phyloP scores from a whole-genome alignment of 2,888 invertebrate genomes.

The Mimumesa dahlbomi region DNA sequence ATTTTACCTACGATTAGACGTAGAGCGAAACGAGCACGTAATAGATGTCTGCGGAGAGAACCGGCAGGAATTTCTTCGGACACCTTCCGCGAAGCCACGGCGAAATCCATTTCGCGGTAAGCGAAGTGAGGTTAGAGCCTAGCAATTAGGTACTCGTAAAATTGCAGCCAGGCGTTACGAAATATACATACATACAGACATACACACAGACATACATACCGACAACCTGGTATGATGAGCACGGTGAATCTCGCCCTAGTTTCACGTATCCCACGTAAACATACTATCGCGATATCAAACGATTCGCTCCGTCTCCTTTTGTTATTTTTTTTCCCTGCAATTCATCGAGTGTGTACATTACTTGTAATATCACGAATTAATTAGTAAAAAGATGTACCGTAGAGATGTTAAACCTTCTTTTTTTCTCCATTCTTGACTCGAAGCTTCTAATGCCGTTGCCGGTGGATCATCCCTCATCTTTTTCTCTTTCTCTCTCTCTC shows the following conservation, averaged over 20 bases:
- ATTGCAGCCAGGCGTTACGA: conserved; percentile 28
- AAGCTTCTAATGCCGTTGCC: conserved; percentile 7
- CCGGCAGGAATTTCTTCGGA: conserved; percentile 7
- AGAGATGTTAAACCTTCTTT: too few species aligned
- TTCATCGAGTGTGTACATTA: too few species aligned
- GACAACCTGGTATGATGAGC: too few species aligned
- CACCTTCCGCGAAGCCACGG: conserved; percentile 28
- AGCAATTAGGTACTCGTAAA: conserved; percentile 60
- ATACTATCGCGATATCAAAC: not conserved
- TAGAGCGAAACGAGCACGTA: conserved; percentile 4
- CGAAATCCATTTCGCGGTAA: conserved; percentile 40
- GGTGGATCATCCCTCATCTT: conserved; percentile 26
- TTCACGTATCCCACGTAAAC: not conserved
- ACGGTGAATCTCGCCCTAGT: too few species aligned
- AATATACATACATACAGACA: too few species aligned
- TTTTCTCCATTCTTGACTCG: conserved; percentile 6
- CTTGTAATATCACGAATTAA: too few species aligned
- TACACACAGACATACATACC: too few species aligned
- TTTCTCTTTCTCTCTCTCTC: conserved; percentile 21
- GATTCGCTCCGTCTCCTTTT: not conserved
- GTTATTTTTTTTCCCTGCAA: too few species aligned
- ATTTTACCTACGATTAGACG: conserved; percentile 12
- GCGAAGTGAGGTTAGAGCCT: conserved; percentile 6
- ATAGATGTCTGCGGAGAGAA: conserved; percentile 9
- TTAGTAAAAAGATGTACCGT: too few species aligned